These are phyloP conservation scores for Archilochus colubris DNA, from an alignment of 2,113 vertebrate genomes.

Conservation along the genomic window DNA sequence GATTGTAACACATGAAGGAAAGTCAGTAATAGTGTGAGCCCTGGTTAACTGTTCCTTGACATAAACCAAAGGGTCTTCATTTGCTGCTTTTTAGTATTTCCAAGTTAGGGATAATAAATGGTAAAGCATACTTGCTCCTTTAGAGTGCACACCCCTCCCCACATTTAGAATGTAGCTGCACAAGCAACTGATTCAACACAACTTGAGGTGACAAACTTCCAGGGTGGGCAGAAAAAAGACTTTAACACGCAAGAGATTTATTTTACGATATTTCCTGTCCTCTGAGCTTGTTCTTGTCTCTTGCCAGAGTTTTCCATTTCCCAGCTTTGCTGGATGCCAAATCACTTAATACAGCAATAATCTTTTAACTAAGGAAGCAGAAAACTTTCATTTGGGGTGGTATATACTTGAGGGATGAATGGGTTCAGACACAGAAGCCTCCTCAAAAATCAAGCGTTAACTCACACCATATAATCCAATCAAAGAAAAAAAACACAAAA, in stretches of 20 bases:
- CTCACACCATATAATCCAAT: not conserved
- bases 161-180: not conserved
- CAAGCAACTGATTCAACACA: slow-evolving; percentile 9
- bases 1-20: not conserved
- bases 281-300: not conserved
- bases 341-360: slow-evolving; percentile 3
- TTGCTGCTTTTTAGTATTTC: not conserved
- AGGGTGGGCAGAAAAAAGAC: not conserved
- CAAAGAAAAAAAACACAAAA: not conserved
- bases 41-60: not conserved
- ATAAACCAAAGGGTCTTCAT: not conserved
- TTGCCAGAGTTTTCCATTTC: not conserved
- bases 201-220: not conserved
- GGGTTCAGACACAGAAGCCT: not conserved
- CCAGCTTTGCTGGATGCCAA: not conserved
- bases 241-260: not conserved
- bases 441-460: not conserved
- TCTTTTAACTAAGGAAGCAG: not conserved
- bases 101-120: not conserved
- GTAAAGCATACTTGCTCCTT: not conserved
- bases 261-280: not conserved
- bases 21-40: not conserved
- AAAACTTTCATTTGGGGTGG: not conserved
- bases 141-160: not conserved
- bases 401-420: not conserved